Base-by-base conservation (phyloP, 2,888 invertebrate genomes). In the Drosophila differens region DNA sequence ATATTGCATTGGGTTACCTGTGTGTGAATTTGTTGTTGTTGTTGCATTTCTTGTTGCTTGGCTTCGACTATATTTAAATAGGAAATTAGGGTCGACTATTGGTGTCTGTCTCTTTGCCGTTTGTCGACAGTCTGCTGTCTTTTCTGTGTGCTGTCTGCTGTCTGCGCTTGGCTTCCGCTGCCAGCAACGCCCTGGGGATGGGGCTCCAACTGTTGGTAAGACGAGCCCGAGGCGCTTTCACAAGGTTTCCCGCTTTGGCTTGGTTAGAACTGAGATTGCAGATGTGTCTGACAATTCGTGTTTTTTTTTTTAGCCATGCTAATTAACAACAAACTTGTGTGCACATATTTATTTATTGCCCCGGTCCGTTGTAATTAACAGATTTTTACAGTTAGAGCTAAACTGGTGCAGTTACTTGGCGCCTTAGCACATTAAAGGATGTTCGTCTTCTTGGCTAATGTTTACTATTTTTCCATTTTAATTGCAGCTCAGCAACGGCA, bases 51-150 rank as follows among this genome's bases (percentile, higher is more conserved):
- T 63, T 54, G 61, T 68, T 69, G 79, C 66, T 55, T 70, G 58
- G 63, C 69, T 76, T 68, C 58, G 70, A 71, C 74, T 75, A 82
- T 82, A 82, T 83, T 85, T 80, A 80, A 82, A 85, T 78, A 78
- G 85, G 80, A 83, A 83, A 83, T 85, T 83, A 83, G 83, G 85
- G 83, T 80, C 83, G 85, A 67, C 74, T 53, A 22, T 58, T 65
- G 39, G 70, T 25, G 33, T 57, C 39, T 44, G 65, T 58, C 57
- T 52, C 25, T n/a, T 32, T 33, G 60, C 32, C 49, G 10, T 12
- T 28, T 47, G 54, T 44, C 39, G 30, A 32, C 58, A 44, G 58
- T 58, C 19, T 41, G 57, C 30, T 32, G 55, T 19, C 55, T 37
- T 6, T 37, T 6, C 37, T 37, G 54, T 22, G 33, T n/a, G 28